phyloP scores from a whole-genome alignment of 2,113 vertebrate genomes.

The Turdus rufiventris region DNA sequence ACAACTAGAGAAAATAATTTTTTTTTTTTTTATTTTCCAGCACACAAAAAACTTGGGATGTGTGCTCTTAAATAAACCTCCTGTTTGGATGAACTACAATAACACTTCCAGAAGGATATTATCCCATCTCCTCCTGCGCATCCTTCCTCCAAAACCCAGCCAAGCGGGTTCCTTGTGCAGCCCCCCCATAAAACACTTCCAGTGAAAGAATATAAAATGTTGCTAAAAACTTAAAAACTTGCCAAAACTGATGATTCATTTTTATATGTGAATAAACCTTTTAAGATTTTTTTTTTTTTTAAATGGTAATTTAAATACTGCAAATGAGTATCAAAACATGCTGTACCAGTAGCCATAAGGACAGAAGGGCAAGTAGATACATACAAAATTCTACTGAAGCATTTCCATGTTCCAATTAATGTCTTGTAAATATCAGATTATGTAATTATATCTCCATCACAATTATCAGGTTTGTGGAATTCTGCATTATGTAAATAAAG shows the following conservation, averaged over 20 bases:
- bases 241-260: not conserved
- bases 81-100: not conserved
- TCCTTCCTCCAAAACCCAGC: not conserved
- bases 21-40: not conserved
- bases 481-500: not conserved
- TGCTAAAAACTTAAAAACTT: not conserved
- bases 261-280: not conserved
- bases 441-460: not conserved
- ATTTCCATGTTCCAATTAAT: not conserved
- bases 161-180: not conserved
- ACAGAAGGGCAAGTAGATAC: not conserved
- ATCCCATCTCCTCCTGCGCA: not conserved
- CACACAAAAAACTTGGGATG: not conserved
- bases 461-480: not conserved
- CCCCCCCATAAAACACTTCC: not conserved
- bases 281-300: not conserved
- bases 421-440: not conserved
- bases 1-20: accelerated
- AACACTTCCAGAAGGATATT: not conserved
- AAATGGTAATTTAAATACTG: not conserved
- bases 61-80: not conserved
- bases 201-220: not conserved
- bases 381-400: not conserved
- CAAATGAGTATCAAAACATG: not conserved
- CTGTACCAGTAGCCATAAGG: not conserved